Evolutionary conservation across 2,888 invertebrate species (phyloP).

Genomic region (Chironomus riparius): DNA sequence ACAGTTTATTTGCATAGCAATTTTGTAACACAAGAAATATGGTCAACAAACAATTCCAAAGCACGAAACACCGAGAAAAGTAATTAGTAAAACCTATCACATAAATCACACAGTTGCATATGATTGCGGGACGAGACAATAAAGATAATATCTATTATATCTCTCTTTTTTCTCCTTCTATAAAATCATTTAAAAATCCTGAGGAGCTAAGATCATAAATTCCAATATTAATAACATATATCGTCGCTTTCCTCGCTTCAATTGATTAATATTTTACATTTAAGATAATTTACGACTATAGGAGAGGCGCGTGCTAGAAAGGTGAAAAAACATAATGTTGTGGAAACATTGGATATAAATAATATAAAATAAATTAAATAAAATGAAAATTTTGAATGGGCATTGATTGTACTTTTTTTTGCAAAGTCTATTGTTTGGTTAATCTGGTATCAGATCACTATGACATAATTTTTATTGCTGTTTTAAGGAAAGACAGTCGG

Average conservation of each 20-base stretch:
- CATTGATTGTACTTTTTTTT: no score
- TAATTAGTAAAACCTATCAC: neutral
- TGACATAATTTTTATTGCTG: no score
- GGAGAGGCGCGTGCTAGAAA: neutral
- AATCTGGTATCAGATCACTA: no score
- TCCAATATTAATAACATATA: neutral
- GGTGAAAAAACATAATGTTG: neutral
- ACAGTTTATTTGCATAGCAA: neutral
- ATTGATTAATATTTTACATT: conserved; percentile 10
- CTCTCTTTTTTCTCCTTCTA: neutral
- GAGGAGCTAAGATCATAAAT: neutral
- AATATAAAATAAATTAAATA: no score
- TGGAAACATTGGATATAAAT: no score
- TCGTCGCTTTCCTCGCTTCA: conserved; percentile 8
- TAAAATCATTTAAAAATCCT: neutral
- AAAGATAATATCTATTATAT: neutral
- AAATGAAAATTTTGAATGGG: no score
- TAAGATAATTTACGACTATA: neutral
- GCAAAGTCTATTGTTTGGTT: no score
- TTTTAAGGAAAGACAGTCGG: no score
- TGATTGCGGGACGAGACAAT: neutral
- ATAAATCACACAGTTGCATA: neutral
- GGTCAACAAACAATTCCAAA: neutral
- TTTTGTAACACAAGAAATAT: neutral
- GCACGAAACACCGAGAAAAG: neutral